Conservation (phyloP, 2,113 vertebrate species). For the Carollia perspicillata region DNA sequence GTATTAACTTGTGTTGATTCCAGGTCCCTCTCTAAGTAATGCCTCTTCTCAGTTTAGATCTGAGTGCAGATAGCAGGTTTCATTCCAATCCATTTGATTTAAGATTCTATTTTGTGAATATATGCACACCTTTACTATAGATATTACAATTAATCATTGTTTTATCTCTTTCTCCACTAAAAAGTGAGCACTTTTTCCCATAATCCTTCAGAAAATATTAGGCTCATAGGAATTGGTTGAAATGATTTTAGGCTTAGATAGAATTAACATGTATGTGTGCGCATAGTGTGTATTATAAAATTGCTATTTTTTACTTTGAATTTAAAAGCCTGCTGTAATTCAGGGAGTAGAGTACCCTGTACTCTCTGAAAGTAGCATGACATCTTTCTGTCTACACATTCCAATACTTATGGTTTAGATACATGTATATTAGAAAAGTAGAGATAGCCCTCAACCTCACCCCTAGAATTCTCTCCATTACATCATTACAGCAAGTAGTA, state of each 20-base stretch:
- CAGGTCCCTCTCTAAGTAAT: not conserved
- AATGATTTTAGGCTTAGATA: not conserved
- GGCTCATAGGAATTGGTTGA: not conserved
- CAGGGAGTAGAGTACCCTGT: not conserved
- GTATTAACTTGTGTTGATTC: not conserved
- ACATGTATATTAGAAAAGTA: not conserved
- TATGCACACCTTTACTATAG: not conserved
- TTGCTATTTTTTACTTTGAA: not conserved
- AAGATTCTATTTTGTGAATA: not conserved
- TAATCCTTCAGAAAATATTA: not conserved
- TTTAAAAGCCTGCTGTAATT: not conserved
- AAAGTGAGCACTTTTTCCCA: not conserved
- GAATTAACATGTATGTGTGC: not conserved
- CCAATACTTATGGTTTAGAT: not conserved
- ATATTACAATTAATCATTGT: not conserved
- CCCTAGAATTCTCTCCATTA: not conserved
- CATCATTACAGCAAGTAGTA: slow-evolving; percentile 62
- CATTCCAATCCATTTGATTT: not conserved
- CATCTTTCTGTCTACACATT: not conserved
- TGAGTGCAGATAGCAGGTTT: not conserved
- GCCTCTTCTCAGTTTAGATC: not conserved
- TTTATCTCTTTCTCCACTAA: not conserved
- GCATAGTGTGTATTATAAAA: not conserved
- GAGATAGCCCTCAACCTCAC: not conserved
- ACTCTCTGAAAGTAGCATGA: not conserved